These are phyloP conservation scores for Etia nguti DNA, from an alignment of 2,113 vertebrate species.

Conservation along the genomic window DNA sequence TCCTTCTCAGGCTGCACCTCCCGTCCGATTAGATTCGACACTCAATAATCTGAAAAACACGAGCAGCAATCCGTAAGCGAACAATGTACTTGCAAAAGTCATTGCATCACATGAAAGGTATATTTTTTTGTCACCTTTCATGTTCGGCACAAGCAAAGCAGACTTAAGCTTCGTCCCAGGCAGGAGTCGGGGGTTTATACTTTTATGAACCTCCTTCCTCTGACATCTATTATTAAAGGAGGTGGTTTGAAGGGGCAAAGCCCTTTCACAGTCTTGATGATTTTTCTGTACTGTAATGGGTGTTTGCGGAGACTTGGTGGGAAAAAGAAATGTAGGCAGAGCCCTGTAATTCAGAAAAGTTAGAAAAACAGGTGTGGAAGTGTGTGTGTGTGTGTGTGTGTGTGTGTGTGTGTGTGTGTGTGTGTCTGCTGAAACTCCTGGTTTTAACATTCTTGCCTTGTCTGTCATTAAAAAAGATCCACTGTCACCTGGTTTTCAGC, in stretches of 20 bases:
- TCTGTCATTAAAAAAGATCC: conserved; percentile 64
- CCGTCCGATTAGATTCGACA: background rate
- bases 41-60: background rate
- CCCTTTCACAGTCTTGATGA: conserved; percentile 44
- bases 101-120: background rate
- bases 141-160: background rate
- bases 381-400: background rate
- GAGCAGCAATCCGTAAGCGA: background rate
- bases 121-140: background rate
- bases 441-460: conserved; percentile 63
- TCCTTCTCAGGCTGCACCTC: background rate
- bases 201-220: conserved; percentile 68
- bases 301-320: conserved; percentile 4
- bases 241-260: conserved; percentile 45
- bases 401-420: background rate
- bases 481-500: conserved; percentile 43
- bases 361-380: conserved; percentile 59
- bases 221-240: conserved; percentile 69
- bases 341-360: conserved; percentile 50
- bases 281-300: conserved; percentile 37
- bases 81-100: background rate
- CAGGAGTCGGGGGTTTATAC: conserved; percentile 55
- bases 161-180: conserved; percentile 10
- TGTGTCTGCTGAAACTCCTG: conserved; percentile 20
- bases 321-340: background rate